These are phyloP conservation scores for Alfaro cultratus DNA, from an alignment of 2,797 vertebrate species.

Conservation along the genomic window DNA sequence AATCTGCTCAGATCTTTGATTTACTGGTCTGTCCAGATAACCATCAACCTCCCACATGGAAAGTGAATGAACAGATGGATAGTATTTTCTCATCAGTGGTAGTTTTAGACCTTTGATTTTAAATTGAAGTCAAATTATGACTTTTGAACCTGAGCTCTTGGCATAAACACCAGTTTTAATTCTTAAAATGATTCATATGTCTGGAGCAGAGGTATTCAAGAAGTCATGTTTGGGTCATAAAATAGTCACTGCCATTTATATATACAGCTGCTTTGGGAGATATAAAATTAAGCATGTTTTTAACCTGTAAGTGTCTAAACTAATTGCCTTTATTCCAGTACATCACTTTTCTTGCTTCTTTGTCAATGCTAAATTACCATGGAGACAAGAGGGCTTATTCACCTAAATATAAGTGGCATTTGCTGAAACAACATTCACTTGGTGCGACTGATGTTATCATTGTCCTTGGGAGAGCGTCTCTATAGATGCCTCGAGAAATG, in stretches of 20 bases:
- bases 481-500: neutral
- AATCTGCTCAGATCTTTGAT: neutral
- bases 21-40: neutral
- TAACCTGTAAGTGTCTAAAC: neutral
- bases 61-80: neutral
- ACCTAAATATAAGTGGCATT: constrained; percentile 6
- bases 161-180: neutral
- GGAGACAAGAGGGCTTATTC: constrained; percentile 2
- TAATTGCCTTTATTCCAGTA: neutral
- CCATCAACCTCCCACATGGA: neutral
- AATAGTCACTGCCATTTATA: neutral
- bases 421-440: constrained; percentile 18
- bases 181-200: constrained; percentile 1
- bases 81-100: neutral
- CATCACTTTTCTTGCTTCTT: neutral
- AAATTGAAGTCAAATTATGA: neutral
- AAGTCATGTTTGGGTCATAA: neutral
- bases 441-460: neutral
- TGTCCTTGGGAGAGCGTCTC: constrained; percentile 6
- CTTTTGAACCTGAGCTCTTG: neutral
- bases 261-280: neutral
- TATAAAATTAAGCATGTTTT: neutral
- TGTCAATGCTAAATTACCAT: constrained; percentile 7
- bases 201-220: neutral
- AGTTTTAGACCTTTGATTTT: neutral